Base-by-base conservation (phyloP, 2,888 invertebrate species). In the Candidula unifasciata region DNA sequence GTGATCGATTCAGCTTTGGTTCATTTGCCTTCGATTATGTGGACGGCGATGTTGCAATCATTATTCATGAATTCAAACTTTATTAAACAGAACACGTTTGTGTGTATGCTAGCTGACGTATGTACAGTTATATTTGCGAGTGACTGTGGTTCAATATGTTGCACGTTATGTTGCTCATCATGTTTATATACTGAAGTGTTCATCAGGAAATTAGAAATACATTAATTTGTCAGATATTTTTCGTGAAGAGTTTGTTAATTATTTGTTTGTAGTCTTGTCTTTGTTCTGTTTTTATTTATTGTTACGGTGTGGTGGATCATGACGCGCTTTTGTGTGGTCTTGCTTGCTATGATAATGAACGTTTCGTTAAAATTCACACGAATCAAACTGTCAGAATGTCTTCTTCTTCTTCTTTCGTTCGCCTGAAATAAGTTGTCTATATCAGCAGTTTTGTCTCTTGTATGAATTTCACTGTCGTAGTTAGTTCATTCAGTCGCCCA, bases 11-110 rank as follows among this genome's bases (percentile, higher is more conserved):
- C 16, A 57, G 57, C 10, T 57, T 77, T 35, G 21, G n/a, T 35
- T 13, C 64, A 60, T 64, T 78, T 64, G 78, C 78, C 78, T 78
- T 78, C 78, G 27, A 78, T 64, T 35, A 13, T 16, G n/a, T 64
- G 27, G 33, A 24, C n/a, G 44, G 37, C n/a, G 37, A 44, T 73
- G 44, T 73, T 24, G 3, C 24, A 10, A n/a, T 73, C 37, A 73
- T 78, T 24, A 64, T 78, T 60, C 37, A 78, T 64, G 64, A 64
- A 64, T 37, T 64, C 64, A 8, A 54, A n/a, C 64, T 3, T 44
- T 37, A 64, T 3, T 33, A 27, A 35, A 64, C 13, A 27, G 66
- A 1, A 73, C 24, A n/a, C 24, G 44, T 44, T 73, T 37, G n/a
- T n/a, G 16, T n/a, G 5, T 73, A 6, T 44, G 37, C 37, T 73